Evolutionary conservation across 2,888 invertebrate genomes (phyloP).

Genomic region (Watsonalla binaria): DNA sequence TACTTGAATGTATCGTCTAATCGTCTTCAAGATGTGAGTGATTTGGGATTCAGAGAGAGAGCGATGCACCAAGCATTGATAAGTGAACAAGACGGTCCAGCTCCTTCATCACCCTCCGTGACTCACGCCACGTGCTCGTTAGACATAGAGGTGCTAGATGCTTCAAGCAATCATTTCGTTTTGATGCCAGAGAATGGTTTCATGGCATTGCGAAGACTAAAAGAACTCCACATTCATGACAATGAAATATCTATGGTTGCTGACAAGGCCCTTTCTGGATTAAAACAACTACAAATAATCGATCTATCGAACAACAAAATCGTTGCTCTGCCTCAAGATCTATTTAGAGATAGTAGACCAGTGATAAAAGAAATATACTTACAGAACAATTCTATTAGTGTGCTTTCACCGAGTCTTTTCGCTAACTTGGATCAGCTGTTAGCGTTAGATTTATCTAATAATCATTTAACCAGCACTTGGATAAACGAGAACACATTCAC

Average conservation of each 20-base stretch:
- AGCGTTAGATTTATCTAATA: constrained; percentile 90
- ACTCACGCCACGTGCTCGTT: constrained; percentile 82
- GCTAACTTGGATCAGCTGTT: constrained; percentile 90
- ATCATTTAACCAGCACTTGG: constrained; percentile 92
- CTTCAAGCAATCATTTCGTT: constrained; percentile 91
- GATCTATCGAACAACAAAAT: constrained; percentile 95
- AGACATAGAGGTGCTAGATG: constrained; percentile 90
- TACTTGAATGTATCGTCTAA: constrained; percentile 92
- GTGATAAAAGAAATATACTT: constrained; percentile 92
- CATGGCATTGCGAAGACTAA: constrained; percentile 86
- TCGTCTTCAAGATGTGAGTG: constrained; percentile 91
- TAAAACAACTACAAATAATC: constrained; percentile 89
- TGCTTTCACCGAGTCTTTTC: constrained; percentile 90
- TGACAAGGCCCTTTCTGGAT: constrained; percentile 88
- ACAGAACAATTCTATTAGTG: constrained; percentile 94
- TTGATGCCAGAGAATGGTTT: constrained; percentile 90
- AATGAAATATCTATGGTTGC: constrained; percentile 94
- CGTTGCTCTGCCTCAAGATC: constrained; percentile 89
- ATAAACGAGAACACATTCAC: constrained; percentile 91
- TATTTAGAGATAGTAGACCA: constrained; percentile 88
- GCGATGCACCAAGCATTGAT: constrained; percentile 81
- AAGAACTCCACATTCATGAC: constrained; percentile 89
- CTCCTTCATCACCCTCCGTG: constrained; percentile 55
- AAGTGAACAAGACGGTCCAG: constrained; percentile 77
- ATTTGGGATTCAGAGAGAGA: constrained; percentile 90